phyloP scores from a whole-genome alignment of 2,113 vertebrate species.

The Uria lomvia region DNA sequence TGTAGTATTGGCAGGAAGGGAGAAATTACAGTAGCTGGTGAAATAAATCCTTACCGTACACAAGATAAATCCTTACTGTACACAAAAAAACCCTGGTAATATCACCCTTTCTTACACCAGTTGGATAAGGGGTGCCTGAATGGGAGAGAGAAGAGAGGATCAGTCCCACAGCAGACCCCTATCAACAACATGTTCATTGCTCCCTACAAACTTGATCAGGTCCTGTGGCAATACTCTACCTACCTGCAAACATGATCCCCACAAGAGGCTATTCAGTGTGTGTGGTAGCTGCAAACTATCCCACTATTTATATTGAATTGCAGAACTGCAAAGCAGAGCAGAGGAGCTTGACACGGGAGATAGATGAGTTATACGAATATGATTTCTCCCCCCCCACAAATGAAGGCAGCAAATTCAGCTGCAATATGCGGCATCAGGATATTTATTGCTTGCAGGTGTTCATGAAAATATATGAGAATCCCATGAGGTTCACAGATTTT shows the following conservation, averaged over 20 bases:
- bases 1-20: neutral
- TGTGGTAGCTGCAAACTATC: slow-evolving; percentile 4
- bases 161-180: neutral
- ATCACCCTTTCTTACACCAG: neutral
- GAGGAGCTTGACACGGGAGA: slow-evolving; percentile 37
- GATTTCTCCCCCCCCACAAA: slow-evolving; percentile 24
- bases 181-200: neutral
- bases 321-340: neutral
- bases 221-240: neutral
- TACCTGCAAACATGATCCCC: neutral
- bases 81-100: neutral
- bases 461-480: slow-evolving; percentile 67
- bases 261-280: neutral
- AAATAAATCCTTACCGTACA: neutral
- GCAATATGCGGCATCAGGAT: slow-evolving; percentile 11
- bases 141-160: neutral
- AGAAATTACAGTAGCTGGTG: neutral
- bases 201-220: neutral
- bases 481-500: slow-evolving; percentile 63
- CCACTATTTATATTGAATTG: slow-evolving; percentile 20
- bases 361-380: slow-evolving; percentile 17
- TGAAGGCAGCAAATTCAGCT: slow-evolving; percentile 52
- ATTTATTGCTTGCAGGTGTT: slow-evolving; percentile 66
- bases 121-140: neutral
- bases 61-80: neutral